These are phyloP conservation scores for Chelon labrosus DNA, from an alignment of 2,797 vertebrate genomes.

Conservation along the genomic window DNA sequence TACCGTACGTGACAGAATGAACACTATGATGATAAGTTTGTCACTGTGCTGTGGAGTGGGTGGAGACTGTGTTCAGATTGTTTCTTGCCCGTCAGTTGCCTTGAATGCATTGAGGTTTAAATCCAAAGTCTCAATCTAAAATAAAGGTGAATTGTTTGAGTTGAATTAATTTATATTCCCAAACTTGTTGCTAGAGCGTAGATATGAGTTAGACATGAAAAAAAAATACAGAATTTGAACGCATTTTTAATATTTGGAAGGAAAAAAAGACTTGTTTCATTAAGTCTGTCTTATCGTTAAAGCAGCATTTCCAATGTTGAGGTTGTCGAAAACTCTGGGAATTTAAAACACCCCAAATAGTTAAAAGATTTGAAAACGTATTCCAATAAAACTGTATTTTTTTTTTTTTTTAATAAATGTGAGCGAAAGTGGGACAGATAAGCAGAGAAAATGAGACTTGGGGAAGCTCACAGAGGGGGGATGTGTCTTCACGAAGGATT, in stretches of 20 bases:
- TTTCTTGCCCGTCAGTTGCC: neutral
- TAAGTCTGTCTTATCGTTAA: slow-evolving; percentile 46
- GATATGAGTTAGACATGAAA: slow-evolving; percentile 16
- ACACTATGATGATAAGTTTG: slow-evolving; percentile 42
- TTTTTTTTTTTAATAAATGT: slow-evolving; percentile 43
- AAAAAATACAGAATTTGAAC: slow-evolving; percentile 22
- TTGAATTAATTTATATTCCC: slow-evolving; percentile 27
- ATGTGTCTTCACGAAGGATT: slow-evolving; percentile 25
- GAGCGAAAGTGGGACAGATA: slow-evolving; percentile 61
- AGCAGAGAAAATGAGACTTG: slow-evolving; percentile 35
- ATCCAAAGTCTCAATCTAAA: slow-evolving; percentile 1
- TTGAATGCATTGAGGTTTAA: slow-evolving; percentile 16
- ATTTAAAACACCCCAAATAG: slow-evolving; percentile 40
- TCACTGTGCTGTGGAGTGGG: neutral
- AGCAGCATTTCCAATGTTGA: slow-evolving; percentile 22
- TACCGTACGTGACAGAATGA: slow-evolving; percentile 34
- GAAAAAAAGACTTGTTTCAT: slow-evolving; percentile 11
- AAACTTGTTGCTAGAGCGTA: neutral
- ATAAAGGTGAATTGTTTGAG: slow-evolving; percentile 8
- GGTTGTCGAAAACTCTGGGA: slow-evolving; percentile 8
- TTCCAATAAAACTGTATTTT: slow-evolving; percentile 15
- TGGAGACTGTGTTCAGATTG: slow-evolving; percentile 8
- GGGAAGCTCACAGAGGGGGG: neutral
- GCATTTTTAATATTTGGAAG: slow-evolving; percentile 50
- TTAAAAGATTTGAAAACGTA: slow-evolving; percentile 49